Evolutionary conservation across 2,888 invertebrate genomes (phyloP).

Genomic region (Scrobipalpa costella): DNA sequence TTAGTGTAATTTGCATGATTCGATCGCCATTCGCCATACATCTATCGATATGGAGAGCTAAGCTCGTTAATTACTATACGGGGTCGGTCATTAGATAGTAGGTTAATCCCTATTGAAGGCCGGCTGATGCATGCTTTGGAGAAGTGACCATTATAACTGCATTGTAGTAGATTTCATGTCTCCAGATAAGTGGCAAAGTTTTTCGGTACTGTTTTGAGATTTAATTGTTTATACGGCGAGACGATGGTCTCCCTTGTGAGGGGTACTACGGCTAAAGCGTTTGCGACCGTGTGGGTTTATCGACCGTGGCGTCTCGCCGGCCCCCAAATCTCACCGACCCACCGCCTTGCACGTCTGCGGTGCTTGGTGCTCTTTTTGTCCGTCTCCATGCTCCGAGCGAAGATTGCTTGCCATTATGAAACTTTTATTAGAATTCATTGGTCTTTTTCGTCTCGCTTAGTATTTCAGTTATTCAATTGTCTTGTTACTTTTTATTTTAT

Average conservation of each 20-base stretch:
- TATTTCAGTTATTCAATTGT: conserved; percentile 16
- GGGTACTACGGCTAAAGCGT: conserved; percentile 47
- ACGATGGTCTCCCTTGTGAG: conserved; percentile 35
- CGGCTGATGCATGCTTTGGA: not conserved
- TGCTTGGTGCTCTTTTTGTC: conserved; percentile 19
- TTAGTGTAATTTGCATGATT: not conserved
- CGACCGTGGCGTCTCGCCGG: conserved; percentile 63
- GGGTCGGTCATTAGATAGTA: not conserved
- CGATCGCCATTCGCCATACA: not conserved
- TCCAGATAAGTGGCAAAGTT: not conserved
- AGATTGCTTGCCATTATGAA: conserved; percentile 15
- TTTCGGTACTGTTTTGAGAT: conserved; percentile 13
- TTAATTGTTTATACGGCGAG: conserved; percentile 39
- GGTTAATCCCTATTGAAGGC: not conserved
- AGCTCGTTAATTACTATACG: not conserved
- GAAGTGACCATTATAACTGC: not conserved
- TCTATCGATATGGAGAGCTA: not conserved
- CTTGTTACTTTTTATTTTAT: conserved; percentile 14
- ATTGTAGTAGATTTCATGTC: not conserved
- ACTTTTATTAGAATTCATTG: not conserved
- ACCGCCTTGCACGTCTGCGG: conserved; percentile 17
- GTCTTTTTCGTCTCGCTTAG: not conserved
- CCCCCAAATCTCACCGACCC: conserved; percentile 36
- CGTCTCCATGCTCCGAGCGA: not conserved
- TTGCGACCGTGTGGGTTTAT: conserved; percentile 59